Evolutionary conservation across 2,888 invertebrate genomes (phyloP).

Genomic region (Volucella inflata): DNA sequence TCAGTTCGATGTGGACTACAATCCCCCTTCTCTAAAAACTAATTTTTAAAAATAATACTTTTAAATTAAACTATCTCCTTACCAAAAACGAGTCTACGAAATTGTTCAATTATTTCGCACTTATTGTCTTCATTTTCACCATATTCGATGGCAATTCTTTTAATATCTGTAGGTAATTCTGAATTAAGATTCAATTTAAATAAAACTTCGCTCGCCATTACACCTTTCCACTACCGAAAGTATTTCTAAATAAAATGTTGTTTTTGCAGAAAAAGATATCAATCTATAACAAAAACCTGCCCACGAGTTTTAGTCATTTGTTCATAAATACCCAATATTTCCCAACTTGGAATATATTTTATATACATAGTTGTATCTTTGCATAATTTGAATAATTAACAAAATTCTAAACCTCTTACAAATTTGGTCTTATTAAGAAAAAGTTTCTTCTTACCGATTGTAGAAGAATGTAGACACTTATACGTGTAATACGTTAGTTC

Average conservation of each 20-base stretch:
- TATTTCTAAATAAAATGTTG: not conserved
- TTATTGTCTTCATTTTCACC: slow-evolving; percentile 90
- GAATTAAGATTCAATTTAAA: slow-evolving; percentile 87
- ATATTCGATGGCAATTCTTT: slow-evolving; percentile 87
- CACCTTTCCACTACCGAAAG: not conserved
- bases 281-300: not conserved
- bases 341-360: not conserved
- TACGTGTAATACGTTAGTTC: too few species aligned
- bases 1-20: slow-evolving; percentile 90
- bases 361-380: not conserved
- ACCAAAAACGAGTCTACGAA: slow-evolving; percentile 91
- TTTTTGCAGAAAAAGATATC: slow-evolving; percentile 1
- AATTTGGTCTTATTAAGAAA: slow-evolving; percentile 1
- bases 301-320: slow-evolving; percentile 8
- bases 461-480: too few species aligned
- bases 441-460: not conserved
- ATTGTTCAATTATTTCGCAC: slow-evolving; percentile 88
- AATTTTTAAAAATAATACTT: slow-evolving; percentile 23
- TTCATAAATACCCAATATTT: not conserved
- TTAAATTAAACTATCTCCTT: slow-evolving; percentile 66
- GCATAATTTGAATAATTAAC: slow-evolving; percentile 5
- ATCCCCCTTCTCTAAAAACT: slow-evolving; percentile 88
- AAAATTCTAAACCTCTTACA: not conserved
- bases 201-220: slow-evolving; percentile 69
- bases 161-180: slow-evolving; percentile 87